These are phyloP conservation scores for Drosophila equinoxialis DNA, from an alignment of 1,140 invertebrate species.

Conservation along the genomic window DNA sequence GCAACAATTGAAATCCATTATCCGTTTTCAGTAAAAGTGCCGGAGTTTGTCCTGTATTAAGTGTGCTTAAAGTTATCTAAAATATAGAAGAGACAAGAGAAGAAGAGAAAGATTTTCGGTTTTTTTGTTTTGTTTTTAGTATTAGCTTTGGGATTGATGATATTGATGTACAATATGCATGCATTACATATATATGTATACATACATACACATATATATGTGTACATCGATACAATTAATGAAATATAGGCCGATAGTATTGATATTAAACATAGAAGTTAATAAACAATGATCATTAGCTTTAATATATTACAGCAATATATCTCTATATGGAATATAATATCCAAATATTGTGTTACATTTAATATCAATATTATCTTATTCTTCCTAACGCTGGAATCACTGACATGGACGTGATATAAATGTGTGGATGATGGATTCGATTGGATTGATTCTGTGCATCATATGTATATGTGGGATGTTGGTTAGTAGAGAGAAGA, in stretches of 20 bases:
- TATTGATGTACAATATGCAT: neutral
- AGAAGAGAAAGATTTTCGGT: slow-evolving; percentile 42
- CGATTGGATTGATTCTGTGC: slow-evolving; percentile 1
- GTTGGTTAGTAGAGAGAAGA: slow-evolving; percentile 61
- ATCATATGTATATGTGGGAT: slow-evolving; percentile 29
- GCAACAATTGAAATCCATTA: slow-evolving; percentile 95
- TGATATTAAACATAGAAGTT: neutral
- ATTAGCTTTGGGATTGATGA: slow-evolving; percentile 32
- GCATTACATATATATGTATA: slow-evolving; percentile 13
- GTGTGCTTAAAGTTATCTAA: slow-evolving; percentile 92
- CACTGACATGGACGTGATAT: slow-evolving; percentile 11
- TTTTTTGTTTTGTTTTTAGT: slow-evolving; percentile 36
- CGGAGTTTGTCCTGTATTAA: slow-evolving; percentile 90
- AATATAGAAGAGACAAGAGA: slow-evolving; percentile 66
- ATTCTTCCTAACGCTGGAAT: slow-evolving; percentile 8
- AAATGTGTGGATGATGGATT: slow-evolving; percentile 16
- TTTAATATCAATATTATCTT: slow-evolving; percentile 1
- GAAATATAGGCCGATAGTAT: neutral
- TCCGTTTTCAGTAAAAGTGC: slow-evolving; percentile 96
- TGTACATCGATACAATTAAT: neutral
- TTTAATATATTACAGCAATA: no score
- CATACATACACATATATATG: slow-evolving; percentile 16
- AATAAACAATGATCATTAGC: no score
- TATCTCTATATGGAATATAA: no score
- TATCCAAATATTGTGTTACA: no score